Evolutionary conservation across 2,888 invertebrate species (phyloP), one percentile per base, ranked within the genome.

Genomic region (Caenorhabditis sp.): DNA sequence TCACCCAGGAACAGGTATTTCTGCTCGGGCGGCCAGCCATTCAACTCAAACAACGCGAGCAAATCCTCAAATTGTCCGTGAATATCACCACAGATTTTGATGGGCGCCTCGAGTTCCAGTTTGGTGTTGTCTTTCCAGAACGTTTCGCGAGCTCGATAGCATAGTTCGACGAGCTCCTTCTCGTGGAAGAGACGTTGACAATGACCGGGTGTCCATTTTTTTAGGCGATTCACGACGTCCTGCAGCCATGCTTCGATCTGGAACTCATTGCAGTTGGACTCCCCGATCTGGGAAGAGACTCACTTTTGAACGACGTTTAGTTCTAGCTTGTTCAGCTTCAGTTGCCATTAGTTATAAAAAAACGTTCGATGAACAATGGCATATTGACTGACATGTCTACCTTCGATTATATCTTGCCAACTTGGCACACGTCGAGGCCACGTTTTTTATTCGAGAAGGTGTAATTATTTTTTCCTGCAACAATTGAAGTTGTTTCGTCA

Each of bases 41-140:
- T 83, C 43, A 78, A 70, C 20, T 59, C 59, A 69, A 84, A 80
- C 54, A 84, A 56, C 8, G 77, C 69, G 14, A 82, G 59, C 49
- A 84, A 67, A 66, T 84, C 84, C 50, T 81, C 80, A 56, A 95
- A 96, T 93, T 96, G 97, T 70, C 97, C 97, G 90, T 99, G 97
- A 88, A 99, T 97, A 90, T 99, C 97, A 31, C 97, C 97, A 89
- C 97, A 97, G 70, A 99, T 95, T 61, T 96, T 97, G 81, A 97
- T 97, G 80, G 97, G 97, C 75, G 95, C 94, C 82, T 93, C 93
- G 59, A 99, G 95, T 26, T 67, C 70, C n/a, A 70, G 25, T 20
- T 67, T 63, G 12, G 68, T 59, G 17, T 49, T 63, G 21, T 66
- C 54, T 59, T 58, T 70, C 74, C 74, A 74, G 21, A 74, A 74